Conservation (phyloP, 2,888 invertebrate species). For the Bruchidius siliquastri region DNA sequence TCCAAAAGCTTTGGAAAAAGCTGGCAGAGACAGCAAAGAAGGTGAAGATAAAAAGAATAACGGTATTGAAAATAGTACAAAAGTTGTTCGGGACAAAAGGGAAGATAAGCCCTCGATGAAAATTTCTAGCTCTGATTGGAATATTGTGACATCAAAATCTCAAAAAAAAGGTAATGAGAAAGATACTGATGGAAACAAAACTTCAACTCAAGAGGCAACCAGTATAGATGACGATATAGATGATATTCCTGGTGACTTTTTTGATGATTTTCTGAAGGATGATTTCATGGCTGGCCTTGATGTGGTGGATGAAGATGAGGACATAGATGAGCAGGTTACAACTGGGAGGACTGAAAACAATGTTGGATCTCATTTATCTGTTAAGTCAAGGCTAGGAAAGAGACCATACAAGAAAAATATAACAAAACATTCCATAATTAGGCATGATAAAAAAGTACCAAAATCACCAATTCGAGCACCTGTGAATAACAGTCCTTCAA, state of each 20-base stretch:
- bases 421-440: slow-evolving; percentile 1
- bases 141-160: background rate
- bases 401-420: background rate
- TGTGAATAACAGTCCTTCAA: slow-evolving; percentile 1
- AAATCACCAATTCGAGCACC: slow-evolving; percentile 9
- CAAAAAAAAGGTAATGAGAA: background rate
- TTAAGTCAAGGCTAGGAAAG: background rate
- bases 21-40: no score
- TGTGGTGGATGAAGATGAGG: slow-evolving; percentile 46
- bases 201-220: background rate
- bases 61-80: no score
- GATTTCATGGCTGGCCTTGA: slow-evolving; percentile 47
- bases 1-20: no score
- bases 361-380: background rate
- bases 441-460: slow-evolving; percentile 10
- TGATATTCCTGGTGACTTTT: slow-evolving; percentile 45
- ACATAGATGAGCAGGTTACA: slow-evolving; percentile 20
- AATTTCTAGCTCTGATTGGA: background rate
- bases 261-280: slow-evolving; percentile 46
- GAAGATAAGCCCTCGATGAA: background rate
- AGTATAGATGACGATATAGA: slow-evolving; percentile 34
- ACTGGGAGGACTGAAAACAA: slow-evolving; percentile 2
- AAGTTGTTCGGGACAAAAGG: background rate
- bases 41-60: no score
- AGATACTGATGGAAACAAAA: background rate